These are phyloP conservation scores for Nomada hirtipes DNA, from an alignment of 2,888 invertebrate genomes.

Conservation along the genomic window DNA sequence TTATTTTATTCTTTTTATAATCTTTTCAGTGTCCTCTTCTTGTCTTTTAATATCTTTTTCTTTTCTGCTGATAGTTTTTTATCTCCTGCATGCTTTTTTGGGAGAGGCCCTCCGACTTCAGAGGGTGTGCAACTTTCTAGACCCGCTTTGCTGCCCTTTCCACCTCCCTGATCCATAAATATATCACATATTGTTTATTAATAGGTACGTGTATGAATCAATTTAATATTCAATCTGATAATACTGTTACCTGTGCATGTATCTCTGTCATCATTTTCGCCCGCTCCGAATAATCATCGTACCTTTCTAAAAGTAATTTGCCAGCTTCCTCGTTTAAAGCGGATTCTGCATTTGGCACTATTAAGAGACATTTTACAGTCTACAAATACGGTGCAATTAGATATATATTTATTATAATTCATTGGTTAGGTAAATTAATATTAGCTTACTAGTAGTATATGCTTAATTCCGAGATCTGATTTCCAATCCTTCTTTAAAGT, in stretches of 20 bases:
- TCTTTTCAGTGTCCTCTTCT: constrained; percentile 93
- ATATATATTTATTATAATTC: neutral
- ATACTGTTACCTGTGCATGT: constrained; percentile 89
- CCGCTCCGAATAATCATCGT: constrained; percentile 95
- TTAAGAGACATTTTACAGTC: constrained; percentile 97
- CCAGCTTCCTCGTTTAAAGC: constrained; percentile 99
- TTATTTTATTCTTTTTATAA: constrained; percentile 87
- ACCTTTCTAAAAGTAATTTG: constrained; percentile 95
- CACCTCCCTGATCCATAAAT: constrained; percentile 73
- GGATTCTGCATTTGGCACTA: constrained; percentile 98
- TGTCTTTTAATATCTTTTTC: constrained; percentile 92
- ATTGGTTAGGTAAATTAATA: neutral
- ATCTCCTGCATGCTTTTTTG: constrained; percentile 94
- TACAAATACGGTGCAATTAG: constrained; percentile 81
- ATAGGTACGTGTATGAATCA: neutral
- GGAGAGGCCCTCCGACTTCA: constrained; percentile 89
- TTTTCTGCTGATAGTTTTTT: constrained; percentile 90
- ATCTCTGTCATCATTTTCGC: constrained; percentile 97
- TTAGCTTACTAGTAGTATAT: constrained; percentile 91
- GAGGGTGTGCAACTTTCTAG: constrained; percentile 81
- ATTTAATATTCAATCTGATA: neutral
- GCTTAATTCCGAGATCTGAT: constrained; percentile 97
- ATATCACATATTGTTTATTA: constrained; percentile 3
- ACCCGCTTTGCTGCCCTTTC: constrained; percentile 83
- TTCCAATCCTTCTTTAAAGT: constrained; percentile 99